A percentile compares a stretch with the other conserved stretches of the same genome.
phyloP scores from a whole-genome alignment of 1,140 invertebrate species.

The Bombus turneri region DNA sequence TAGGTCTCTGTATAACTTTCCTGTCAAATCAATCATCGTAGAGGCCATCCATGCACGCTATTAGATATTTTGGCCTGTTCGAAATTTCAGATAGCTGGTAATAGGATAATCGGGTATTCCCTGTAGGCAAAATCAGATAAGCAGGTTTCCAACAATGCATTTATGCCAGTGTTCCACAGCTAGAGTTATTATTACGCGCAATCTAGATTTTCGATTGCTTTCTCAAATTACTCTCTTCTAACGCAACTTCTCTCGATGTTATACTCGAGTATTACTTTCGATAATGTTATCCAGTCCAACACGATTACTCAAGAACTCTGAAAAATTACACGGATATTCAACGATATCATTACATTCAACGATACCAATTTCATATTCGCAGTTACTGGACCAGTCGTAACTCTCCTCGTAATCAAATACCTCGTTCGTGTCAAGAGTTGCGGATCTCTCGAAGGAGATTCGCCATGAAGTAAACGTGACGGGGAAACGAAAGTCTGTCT shows the following conservation, averaged over 20 bases:
- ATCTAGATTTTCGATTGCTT: constrained; percentile 29
- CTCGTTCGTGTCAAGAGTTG: neutral
- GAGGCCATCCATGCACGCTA: neutral
- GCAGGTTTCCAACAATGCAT: constrained; percentile 44
- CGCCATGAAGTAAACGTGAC: neutral
- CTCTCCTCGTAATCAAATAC: too few species aligned
- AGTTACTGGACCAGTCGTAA: too few species aligned
- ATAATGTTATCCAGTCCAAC: neutral
- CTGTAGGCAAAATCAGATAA: constrained; percentile 53
- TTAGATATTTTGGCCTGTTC: constrained; percentile 24
- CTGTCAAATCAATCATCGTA: neutral
- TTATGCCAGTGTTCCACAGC: constrained; percentile 17
- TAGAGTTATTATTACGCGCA: constrained; percentile 45
- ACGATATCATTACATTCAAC: too few species aligned
- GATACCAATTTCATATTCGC: too few species aligned
- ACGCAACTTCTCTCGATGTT: neutral
- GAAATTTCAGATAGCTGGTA: constrained; percentile 54
- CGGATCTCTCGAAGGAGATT: neutral
- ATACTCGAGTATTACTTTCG: neutral
- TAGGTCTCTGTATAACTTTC: too few species aligned
- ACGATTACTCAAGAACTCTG: neutral
- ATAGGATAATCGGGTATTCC: constrained; percentile 43
- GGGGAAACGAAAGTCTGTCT: neutral
- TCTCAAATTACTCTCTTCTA: neutral
- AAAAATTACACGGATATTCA: neutral